These are phyloP conservation scores for Diaperis boleti DNA, from an alignment of 2,888 invertebrate species.

Conservation along the genomic window DNA sequence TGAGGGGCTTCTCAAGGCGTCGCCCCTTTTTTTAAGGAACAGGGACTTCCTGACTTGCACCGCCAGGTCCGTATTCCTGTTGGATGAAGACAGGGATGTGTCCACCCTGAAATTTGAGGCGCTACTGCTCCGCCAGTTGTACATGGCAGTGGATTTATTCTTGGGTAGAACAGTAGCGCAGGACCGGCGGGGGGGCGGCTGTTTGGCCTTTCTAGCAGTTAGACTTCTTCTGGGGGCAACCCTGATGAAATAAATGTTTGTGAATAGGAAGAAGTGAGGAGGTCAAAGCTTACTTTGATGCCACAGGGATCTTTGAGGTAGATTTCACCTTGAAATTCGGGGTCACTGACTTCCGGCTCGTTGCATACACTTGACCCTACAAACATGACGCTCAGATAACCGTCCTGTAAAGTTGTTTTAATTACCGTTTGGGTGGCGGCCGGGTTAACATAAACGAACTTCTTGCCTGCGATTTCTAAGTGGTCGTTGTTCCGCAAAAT, in stretches of 20 bases:
- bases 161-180: slow-evolving; percentile 3
- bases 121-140: slow-evolving; percentile 7
- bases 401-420: background rate
- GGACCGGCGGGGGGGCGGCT: background rate
- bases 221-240: background rate
- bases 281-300: slow-evolving; percentile 2
- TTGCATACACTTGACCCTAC: background rate
- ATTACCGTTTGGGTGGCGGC: background rate
- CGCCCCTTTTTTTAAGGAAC: slow-evolving; percentile 19
- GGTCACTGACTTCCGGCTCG: slow-evolving; percentile 1
- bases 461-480: slow-evolving; percentile 4
- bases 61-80: background rate
- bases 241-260: background rate
- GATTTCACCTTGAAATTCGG: slow-evolving; percentile 13
- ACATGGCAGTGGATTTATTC: background rate
- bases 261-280: background rate
- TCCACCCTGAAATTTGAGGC: background rate
- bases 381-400: background rate
- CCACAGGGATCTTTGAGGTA: slow-evolving; percentile 5
- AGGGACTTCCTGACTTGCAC: slow-evolving; percentile 19
- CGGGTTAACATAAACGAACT: slow-evolving; percentile 11
- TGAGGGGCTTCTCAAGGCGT: background rate
- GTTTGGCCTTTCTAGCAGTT: background rate
- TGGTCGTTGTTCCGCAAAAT: slow-evolving; percentile 11
- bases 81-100: background rate